Evolutionary conservation across 1,140 invertebrate species (phyloP), one percentile per base, ranked within the genome.

Genomic region (Drosophila sulfurigaster): DNA sequence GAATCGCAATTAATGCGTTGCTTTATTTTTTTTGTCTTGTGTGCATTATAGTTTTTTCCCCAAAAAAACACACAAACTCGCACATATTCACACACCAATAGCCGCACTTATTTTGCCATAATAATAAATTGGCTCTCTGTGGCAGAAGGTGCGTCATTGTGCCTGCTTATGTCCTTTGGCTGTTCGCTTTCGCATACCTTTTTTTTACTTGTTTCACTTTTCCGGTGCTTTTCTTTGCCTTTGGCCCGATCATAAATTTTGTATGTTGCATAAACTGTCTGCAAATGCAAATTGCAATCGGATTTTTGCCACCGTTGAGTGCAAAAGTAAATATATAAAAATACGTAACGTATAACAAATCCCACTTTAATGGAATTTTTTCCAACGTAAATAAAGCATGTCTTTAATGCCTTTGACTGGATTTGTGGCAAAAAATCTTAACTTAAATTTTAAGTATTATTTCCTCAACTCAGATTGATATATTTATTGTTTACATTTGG

Each of bases 1-100:
- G 81, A 89, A 81, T 81, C 70, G 80, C 85, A 89, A 88, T 88
- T 89, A 89, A 80, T 77, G 80, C 83, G 73, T 83, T 80, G 83
- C 73, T 88, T 78, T 77, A 74, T 78, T 83, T 82, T 88, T 87
- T 75, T 88, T 87, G 56, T 78, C 56, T 51, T 69, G 56, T 49
- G 60, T 64, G 28, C 69, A 38, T 57, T 49, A 71, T 65, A 71
- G 68, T 71, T 71, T 46, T 63, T 35, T 3, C 3, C 20, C 20
- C 16, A 2, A 20, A 25, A 25, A 25, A 25, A 20, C 35, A 25
- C 11, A 58, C 13, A 25, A 4, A 35, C 7, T 35, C 64, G 25
- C 15, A 38, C 7, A 41, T 1, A 15, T 20, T 28, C 32, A 38
- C 13, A 38, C 48, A 52, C 43, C 68, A 78, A 67, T 70, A 45